These are phyloP conservation scores for Eristalis tenax DNA, from an alignment of 2,888 invertebrate species.

Conservation along the genomic window DNA sequence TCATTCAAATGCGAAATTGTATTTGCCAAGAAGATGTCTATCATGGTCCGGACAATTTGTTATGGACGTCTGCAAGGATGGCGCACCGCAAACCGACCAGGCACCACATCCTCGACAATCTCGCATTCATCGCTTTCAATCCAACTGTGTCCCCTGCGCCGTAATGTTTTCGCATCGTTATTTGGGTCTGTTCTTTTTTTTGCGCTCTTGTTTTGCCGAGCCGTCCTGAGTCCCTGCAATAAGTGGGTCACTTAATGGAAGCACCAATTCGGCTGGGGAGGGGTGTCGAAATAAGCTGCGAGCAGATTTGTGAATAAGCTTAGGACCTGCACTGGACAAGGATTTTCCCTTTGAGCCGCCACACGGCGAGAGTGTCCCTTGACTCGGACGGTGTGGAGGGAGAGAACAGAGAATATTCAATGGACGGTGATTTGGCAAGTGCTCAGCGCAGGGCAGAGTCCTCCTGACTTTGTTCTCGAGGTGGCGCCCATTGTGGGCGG, in stretches of 20 bases:
- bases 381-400: neutral
- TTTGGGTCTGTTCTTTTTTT: constrained; percentile 34
- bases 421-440: constrained; percentile 60
- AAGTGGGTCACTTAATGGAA: constrained; percentile 61
- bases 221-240: constrained; percentile 13
- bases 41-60: constrained; percentile 59
- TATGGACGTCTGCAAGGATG: constrained; percentile 48
- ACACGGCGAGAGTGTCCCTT: constrained; percentile 38
- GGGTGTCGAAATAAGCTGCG: neutral
- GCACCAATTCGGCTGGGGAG: neutral
- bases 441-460: constrained; percentile 5
- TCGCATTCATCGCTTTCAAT: constrained; percentile 63
- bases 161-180: constrained; percentile 47
- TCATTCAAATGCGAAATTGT: constrained; percentile 66
- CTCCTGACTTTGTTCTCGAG: constrained; percentile 40
- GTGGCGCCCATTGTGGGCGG: constrained; percentile 26
- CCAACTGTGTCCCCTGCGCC: constrained; percentile 4
- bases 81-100: neutral
- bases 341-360: constrained; percentile 6
- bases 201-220: neutral
- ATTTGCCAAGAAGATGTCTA: constrained; percentile 71
- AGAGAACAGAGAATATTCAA: constrained; percentile 43
- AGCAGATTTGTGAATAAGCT: constrained; percentile 34
- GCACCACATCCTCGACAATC: constrained; percentile 34
- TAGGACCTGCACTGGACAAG: constrained; percentile 32